phyloP scores from a whole-genome alignment of 2,888 invertebrate genomes.

The Hybos culiciformis region DNA sequence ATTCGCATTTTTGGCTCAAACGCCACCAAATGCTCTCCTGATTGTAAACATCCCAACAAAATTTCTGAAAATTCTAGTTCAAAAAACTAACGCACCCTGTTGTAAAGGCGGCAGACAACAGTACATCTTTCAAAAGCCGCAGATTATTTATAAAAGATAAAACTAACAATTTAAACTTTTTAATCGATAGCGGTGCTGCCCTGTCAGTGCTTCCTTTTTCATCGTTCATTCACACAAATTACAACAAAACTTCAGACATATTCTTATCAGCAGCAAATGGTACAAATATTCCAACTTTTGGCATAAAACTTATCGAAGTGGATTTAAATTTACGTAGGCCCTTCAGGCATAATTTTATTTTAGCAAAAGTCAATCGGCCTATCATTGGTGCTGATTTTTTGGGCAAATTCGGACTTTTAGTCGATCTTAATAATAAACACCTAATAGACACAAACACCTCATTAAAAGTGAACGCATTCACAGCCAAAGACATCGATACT shows the following conservation, averaged over 20 bases:
- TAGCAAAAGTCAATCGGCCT: constrained; percentile 1
- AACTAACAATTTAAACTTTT: neutral
- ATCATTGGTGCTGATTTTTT: constrained; percentile 4
- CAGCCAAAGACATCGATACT: neutral
- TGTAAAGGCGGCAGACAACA: constrained; percentile 8
- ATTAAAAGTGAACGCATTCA: neutral
- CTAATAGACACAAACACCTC: neutral
- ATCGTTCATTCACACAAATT: no score
- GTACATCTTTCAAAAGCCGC: neutral
- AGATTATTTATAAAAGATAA: constrained; percentile 6
- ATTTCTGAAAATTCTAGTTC: no score
- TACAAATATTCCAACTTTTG: neutral
- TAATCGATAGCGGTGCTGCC: constrained; percentile 3
- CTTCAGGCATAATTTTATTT: constrained; percentile 1
- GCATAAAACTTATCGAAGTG: constrained; percentile 1
- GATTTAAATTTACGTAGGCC: constrained; percentile 5
- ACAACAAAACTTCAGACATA: neutral
- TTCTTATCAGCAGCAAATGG: constrained; percentile 3
- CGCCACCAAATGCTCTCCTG: neutral
- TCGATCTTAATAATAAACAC: neutral
- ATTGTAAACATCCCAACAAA: neutral
- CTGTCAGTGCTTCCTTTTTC: constrained; percentile 1
- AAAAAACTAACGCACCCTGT: constrained; percentile 4
- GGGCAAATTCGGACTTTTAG: neutral
- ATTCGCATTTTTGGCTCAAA: neutral